Evolutionary conservation across 2,888 invertebrate species (phyloP).

Genomic region (Andrena camellia): DNA sequence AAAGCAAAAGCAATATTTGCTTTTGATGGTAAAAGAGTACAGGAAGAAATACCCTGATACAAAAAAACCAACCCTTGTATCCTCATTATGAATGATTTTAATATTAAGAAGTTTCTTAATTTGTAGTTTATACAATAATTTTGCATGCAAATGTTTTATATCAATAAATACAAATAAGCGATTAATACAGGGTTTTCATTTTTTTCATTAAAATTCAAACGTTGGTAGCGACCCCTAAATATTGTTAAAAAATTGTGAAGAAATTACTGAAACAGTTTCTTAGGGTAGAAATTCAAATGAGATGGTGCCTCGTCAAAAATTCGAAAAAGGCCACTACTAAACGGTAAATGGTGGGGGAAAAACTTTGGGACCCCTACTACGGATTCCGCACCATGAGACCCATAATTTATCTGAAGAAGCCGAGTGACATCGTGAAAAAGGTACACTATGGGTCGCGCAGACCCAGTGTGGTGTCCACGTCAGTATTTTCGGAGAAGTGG

Average conservation of each 20-base stretch:
- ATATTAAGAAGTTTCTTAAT: background rate
- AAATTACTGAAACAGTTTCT: constrained; percentile 3
- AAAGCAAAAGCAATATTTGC: constrained; percentile 12
- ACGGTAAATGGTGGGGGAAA: no score
- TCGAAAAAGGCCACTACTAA: no score
- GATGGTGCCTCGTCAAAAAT: background rate
- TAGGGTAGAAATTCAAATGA: constrained; percentile 4
- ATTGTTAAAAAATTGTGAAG: constrained; percentile 1
- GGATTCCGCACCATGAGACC: no score
- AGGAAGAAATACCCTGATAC: constrained; percentile 2
- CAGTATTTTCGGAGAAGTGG: no score
- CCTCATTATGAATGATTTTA: background rate
- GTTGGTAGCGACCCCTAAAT: constrained; percentile 4
- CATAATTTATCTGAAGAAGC: no score
- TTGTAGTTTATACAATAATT: background rate
- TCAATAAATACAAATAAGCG: constrained; percentile 8
- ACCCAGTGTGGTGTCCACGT: no score
- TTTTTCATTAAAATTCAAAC: constrained; percentile 2
- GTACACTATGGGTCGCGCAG: no score
- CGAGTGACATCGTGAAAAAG: no score
- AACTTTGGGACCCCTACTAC: no score
- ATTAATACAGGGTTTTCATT: constrained; percentile 3
- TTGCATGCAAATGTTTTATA: background rate
- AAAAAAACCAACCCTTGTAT: constrained; percentile 1
- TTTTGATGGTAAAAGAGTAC: constrained; percentile 1